phyloP scores from a whole-genome alignment of 2,113 vertebrate genomes.

The Callospermophilus lateralis region DNA sequence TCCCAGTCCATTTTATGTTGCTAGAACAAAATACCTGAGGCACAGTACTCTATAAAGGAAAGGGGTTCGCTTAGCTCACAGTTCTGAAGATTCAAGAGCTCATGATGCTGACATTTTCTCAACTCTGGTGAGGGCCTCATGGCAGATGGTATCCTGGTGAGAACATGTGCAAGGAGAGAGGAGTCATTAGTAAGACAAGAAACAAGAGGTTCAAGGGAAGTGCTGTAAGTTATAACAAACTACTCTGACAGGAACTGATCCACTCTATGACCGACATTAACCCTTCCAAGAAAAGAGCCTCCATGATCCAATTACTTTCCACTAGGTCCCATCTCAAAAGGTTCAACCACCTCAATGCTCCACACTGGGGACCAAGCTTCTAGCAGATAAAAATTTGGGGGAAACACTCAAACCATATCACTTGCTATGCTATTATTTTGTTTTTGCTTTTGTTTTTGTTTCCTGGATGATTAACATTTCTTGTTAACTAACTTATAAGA shows the following conservation, averaged over 20 bases:
- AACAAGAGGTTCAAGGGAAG: not conserved
- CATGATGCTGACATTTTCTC: not conserved
- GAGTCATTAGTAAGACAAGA: not conserved
- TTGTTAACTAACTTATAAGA: constrained; percentile 1
- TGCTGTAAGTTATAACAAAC: not conserved
- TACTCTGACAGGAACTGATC: not conserved
- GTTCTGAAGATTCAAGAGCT: not conserved
- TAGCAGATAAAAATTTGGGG: not conserved
- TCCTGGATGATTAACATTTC: not conserved
- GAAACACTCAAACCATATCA: not conserved
- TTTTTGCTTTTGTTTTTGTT: not conserved
- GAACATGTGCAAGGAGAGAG: not conserved
- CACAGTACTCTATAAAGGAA: not conserved
- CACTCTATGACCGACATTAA: not conserved
- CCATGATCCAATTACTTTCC: not conserved
- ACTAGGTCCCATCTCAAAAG: not conserved
- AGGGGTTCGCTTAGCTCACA: not conserved
- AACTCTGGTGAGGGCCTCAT: not conserved
- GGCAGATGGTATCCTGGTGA: not conserved
- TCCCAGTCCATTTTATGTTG: not conserved
- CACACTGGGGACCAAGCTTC: not conserved
- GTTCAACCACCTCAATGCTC: not conserved
- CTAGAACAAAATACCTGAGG: not conserved
- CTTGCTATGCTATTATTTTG: not conserved
- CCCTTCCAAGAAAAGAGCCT: not conserved